Evolutionary conservation across 1,140 invertebrate species (phyloP).

Genomic region (Lucilia sericata): DNA sequence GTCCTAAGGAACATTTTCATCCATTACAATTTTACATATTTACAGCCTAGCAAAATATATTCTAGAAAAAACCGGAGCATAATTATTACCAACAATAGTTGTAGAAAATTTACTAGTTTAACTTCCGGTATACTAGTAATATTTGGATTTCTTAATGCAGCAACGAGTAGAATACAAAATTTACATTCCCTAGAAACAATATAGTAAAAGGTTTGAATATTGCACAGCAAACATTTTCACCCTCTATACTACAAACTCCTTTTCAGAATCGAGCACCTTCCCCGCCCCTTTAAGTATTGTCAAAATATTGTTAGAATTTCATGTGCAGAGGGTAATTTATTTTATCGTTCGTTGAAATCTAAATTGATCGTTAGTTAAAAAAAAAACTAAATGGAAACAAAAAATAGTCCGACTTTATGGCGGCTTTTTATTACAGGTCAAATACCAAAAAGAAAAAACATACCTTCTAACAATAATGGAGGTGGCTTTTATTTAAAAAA

Average conservation of each 20-base stretch:
- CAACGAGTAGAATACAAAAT: neutral
- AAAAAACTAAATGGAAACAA: neutral
- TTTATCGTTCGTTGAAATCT: constrained; percentile 66
- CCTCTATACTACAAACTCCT: neutral
- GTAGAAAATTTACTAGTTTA: constrained; percentile 30
- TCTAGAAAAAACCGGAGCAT: too few species aligned
- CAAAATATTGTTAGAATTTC: constrained; percentile 33
- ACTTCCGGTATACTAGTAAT: neutral
- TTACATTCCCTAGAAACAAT: constrained; percentile 12
- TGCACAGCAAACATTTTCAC: neutral
- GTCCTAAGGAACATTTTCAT: too few species aligned
- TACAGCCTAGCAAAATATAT: too few species aligned
- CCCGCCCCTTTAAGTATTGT: neutral
- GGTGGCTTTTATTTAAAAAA: neutral
- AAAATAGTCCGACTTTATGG: neutral
- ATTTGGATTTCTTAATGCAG: neutral
- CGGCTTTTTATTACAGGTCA: neutral
- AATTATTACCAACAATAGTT: neutral
- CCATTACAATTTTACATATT: too few species aligned
- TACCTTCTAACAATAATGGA: neutral
- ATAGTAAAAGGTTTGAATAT: too few species aligned
- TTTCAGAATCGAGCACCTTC: neutral
- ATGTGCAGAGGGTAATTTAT: constrained; percentile 63
- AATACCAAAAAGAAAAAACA: neutral
- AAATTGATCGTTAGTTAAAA: constrained; percentile 61